Conservation (phyloP, 2,888 invertebrate genomes). For the Acronicta leporina region DNA sequence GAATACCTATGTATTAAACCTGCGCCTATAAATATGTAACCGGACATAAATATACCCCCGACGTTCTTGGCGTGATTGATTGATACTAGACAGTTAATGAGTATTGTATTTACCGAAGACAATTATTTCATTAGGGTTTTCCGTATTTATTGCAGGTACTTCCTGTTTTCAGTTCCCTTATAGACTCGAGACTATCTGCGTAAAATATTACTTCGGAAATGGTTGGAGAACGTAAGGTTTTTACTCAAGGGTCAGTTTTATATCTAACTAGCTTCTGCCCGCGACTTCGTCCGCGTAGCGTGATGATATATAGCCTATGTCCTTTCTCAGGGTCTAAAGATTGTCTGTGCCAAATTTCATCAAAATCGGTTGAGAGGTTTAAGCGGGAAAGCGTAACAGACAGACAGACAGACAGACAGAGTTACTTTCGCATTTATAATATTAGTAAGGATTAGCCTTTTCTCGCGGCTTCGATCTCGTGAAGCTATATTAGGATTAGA, state of each 20-base stretch:
- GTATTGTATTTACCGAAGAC: conserved; percentile 2
- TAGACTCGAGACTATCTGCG: conserved; percentile 16
- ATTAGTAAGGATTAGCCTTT: no score
- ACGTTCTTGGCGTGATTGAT: conserved; percentile 30
- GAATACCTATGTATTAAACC: not conserved
- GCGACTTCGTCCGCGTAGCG: no score
- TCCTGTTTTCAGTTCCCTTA: conserved; percentile 65
- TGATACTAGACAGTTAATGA: not conserved
- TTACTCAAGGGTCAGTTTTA: conserved; percentile 3
- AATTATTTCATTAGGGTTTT: conserved; percentile 43
- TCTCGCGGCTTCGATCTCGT: no score
- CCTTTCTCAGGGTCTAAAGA: no score
- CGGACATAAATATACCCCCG: conserved; percentile 9
- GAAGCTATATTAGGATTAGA: no score
- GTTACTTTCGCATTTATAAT: no score
- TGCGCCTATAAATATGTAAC: not conserved
- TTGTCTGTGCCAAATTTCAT: no score
- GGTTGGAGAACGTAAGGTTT: conserved; percentile 10
- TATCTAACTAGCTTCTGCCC: no score
- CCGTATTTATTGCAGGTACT: conserved; percentile 51
- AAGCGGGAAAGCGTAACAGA: no score
- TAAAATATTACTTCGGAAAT: conserved; percentile 51
- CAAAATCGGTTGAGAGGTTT: no score
- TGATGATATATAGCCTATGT: no score
- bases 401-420: no score